These are phyloP conservation scores for Lottia scabra DNA, from an alignment of 2,888 invertebrate genomes.

Conservation along the genomic window DNA sequence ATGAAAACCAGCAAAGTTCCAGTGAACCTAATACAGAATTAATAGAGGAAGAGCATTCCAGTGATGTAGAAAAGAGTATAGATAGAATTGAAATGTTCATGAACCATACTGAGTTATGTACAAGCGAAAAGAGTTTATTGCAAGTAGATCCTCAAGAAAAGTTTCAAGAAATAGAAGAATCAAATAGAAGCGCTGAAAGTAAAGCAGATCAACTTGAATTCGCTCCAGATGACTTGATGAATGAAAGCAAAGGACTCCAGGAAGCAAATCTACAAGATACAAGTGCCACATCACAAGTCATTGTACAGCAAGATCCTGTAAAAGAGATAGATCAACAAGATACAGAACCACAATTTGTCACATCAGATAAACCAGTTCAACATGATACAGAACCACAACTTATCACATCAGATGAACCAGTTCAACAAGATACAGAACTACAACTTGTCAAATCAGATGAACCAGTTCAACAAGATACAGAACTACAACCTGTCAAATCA, in stretches of 20 bases:
- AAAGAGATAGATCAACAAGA: background rate
- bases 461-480: no score
- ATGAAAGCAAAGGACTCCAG: no score
- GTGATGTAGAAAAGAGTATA: background rate
- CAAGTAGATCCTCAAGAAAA: background rate
- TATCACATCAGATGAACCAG: background rate
- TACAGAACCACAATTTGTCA: no score
- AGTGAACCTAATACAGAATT: constrained; percentile 12
- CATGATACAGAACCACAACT: background rate
- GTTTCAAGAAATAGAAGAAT: no score
- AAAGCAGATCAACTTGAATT: no score
- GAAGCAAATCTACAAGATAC: background rate
- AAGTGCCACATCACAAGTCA: background rate
- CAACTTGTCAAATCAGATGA: background rate
- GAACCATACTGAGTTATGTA: background rate
- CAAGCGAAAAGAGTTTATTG: no score
- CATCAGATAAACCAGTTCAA: no score
- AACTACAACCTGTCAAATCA: no score
- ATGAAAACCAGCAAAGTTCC: background rate
- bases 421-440: background rate
- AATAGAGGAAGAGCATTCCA: background rate
- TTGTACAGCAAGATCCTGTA: background rate
- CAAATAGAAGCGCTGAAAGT: no score
- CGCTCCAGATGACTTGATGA: no score
- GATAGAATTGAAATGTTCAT: background rate